Percentiles rank a stretch among this genome's conserved stretches.
These are phyloP conservation scores for Melanotaenia nigrans DNA, from an alignment of 2,797 vertebrate genomes.

Conservation along the genomic window DNA sequence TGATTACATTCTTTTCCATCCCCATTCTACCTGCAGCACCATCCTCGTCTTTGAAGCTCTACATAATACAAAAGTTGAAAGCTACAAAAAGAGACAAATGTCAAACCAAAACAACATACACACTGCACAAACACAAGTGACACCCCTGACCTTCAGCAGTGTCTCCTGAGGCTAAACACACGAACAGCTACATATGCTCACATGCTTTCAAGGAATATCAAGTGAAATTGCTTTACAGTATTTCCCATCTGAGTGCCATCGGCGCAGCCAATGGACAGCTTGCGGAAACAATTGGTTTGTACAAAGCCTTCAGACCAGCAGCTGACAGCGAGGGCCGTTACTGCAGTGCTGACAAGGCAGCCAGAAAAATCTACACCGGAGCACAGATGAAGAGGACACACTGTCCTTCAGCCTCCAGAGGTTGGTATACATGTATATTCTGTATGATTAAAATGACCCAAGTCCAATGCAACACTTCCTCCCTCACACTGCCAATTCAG, in stretches of 20 bases:
- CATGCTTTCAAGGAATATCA: conserved; percentile 31
- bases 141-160: conserved; percentile 56
- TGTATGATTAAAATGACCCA: neutral
- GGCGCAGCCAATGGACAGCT: neutral
- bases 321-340: conserved; percentile 13
- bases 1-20: conserved; percentile 33
- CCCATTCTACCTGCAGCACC: conserved; percentile 6
- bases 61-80: conserved; percentile 11
- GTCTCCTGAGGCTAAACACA: conserved; percentile 51
- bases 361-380: neutral
- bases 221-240: conserved; percentile 32
- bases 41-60: conserved; percentile 39
- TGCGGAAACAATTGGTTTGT: conserved; percentile 17
- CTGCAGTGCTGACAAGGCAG: neutral
- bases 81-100: conserved; percentile 36
- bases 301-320: conserved; percentile 11
- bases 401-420: conserved; percentile 1
- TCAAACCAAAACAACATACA: conserved; percentile 51
- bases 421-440: conserved; percentile 4
- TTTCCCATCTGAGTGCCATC: conserved; percentile 1
- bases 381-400: neutral
- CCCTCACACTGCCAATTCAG: conserved; percentile 6
- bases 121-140: conserved; percentile 21
- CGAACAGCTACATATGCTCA: conserved; percentile 43
- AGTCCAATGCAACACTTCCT: neutral